Evolutionary conservation across 2,797 vertebrate genomes (phyloP).

Genomic region (Sebastes hopkinsi): DNA sequence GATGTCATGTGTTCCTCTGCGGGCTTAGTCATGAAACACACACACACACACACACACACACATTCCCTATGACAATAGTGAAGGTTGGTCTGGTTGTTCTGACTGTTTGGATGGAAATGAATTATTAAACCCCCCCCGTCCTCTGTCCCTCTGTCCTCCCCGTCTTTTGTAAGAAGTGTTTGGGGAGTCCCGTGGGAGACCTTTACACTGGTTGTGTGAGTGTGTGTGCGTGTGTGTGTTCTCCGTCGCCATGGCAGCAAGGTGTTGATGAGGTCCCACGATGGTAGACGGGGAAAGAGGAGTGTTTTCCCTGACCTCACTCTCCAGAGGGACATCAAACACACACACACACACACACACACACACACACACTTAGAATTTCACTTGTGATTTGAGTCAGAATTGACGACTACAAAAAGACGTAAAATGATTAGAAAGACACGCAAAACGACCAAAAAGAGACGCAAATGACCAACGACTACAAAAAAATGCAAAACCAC

Average conservation of each 20-base stretch:
- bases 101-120: background rate
- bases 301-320: background rate
- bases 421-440: background rate
- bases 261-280: slow-evolving; percentile 28
- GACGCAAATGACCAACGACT: background rate
- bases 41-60: background rate
- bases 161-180: background rate
- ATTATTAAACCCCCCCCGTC: background rate
- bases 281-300: background rate
- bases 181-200: background rate
- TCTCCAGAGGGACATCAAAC: background rate
- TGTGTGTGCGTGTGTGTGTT: background rate
- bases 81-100: background rate
- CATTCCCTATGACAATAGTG: background rate
- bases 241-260: slow-evolving; percentile 3
- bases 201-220: background rate
- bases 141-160: background rate
- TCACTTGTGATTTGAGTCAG: background rate
- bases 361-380: too few relatives aligned
- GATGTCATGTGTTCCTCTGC: background rate
- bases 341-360: background rate
- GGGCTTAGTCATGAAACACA: slow-evolving; percentile 1
- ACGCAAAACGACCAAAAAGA: background rate
- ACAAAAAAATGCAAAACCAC: background rate
- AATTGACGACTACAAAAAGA: background rate